Conservation (phyloP, 2,113 vertebrate species). For the Lucifuga dentata region DNA sequence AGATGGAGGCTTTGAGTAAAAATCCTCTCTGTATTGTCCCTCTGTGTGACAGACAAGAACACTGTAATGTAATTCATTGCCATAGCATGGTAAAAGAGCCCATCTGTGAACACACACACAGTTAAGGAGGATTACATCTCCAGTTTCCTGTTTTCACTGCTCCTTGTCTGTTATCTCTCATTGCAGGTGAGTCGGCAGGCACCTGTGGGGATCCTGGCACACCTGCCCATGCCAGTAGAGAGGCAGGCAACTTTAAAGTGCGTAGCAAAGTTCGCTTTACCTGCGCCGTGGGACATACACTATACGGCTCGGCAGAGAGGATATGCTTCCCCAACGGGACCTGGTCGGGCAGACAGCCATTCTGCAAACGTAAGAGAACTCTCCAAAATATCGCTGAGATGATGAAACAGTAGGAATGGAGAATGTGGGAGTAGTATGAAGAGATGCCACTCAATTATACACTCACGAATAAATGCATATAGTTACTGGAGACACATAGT, state of each 20-base stretch:
- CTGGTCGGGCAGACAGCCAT: constrained; percentile 96
- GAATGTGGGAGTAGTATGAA: background rate
- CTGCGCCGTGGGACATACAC: constrained; percentile 90
- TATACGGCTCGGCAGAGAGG: constrained; percentile 94
- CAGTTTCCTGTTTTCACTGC: constrained; percentile 36
- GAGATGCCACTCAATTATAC: background rate
- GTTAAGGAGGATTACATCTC: constrained; percentile 15
- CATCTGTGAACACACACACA: constrained; percentile 24
- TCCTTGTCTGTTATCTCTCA: constrained; percentile 55
- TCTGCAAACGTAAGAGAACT: constrained; percentile 92
- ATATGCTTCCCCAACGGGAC: constrained; percentile 94
- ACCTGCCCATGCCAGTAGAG: constrained; percentile 92
- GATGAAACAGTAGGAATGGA: background rate
- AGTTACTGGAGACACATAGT: constrained; percentile 14
- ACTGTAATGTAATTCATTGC: constrained; percentile 32
- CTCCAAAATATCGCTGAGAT: constrained; percentile 23
- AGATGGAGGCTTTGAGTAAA: constrained; percentile 40
- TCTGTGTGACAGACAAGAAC: constrained; percentile 32
- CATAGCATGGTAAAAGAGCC: constrained; percentile 28
- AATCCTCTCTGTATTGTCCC: constrained; percentile 25
- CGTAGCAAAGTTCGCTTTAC: constrained; percentile 92
- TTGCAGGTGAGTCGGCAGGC: constrained; percentile 87
- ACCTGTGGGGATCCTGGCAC: constrained; percentile 96
- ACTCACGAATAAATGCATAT: background rate
- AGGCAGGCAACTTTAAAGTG: constrained; percentile 92